Percentiles rank a stretch among this genome's conserved stretches.
Conservation (phyloP, 2,797 vertebrate genomes). For the Danio aesculapii region DNA sequence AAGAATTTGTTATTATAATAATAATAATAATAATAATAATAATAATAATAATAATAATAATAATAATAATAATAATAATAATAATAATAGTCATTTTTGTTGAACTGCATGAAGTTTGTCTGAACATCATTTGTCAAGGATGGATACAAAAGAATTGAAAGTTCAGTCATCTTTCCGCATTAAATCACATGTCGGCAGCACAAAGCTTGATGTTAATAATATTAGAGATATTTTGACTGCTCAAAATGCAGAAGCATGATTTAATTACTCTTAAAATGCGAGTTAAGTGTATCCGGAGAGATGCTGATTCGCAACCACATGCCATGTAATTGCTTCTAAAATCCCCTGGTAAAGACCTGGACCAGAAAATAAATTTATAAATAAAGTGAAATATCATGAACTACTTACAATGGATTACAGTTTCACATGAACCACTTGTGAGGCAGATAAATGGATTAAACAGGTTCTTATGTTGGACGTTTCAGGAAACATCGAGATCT, state of each 20-base stretch:
- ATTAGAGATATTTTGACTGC: background rate
- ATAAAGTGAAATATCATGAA: conserved; percentile 14
- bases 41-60: too few relatives aligned
- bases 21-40: too few relatives aligned
- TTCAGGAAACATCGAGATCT: background rate
- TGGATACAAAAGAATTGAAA: background rate
- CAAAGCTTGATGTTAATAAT: background rate
- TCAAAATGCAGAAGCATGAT: conserved; percentile 23
- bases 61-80: too few relatives aligned
- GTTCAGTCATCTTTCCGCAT: background rate
- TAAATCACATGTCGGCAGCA: background rate
- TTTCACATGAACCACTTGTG: conserved; percentile 13
- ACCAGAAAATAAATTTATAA: conserved; percentile 23
- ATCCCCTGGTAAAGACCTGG: conserved; percentile 31
- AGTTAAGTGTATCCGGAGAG: conserved; percentile 11
- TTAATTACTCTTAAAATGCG: conserved; percentile 14
- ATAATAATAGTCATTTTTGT: too few relatives aligned
- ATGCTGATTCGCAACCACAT: conserved; percentile 9
- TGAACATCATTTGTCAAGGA: background rate
- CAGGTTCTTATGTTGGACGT: background rate
- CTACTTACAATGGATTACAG: conserved; percentile 12
- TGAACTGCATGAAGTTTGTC: background rate
- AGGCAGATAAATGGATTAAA: background rate
- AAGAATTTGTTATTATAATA: too few relatives aligned
- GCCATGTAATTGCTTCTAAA: conserved; percentile 40